Percentiles rank a stretch among this genome's conserved stretches.
phyloP scores from a whole-genome alignment of 2,113 vertebrate species.

The Ailurus styani region DNA sequence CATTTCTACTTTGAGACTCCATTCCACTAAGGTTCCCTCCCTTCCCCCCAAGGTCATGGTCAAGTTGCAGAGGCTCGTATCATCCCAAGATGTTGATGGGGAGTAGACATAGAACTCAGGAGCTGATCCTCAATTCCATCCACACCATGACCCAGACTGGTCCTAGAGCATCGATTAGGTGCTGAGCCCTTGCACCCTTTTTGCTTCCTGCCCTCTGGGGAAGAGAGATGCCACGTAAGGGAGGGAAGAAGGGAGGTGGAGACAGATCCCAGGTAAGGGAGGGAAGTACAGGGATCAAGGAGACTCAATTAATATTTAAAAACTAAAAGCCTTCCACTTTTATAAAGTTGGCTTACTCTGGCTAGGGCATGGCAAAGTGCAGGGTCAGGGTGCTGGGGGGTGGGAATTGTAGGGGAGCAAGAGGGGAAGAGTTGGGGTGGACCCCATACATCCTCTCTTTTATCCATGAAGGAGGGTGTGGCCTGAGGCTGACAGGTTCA shows the following conservation, averaged over 20 bases:
- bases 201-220: background rate
- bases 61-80: background rate
- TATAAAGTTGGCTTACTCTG: background rate
- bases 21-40: background rate
- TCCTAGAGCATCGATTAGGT: accelerated
- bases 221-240: background rate
- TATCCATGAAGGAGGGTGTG: background rate
- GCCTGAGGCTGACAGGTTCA: background rate
- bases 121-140: background rate
- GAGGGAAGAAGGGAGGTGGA: background rate
- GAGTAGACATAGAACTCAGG: too few species aligned
- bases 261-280: too few species aligned
- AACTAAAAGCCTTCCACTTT: background rate
- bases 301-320: background rate
- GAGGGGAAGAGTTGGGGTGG: background rate
- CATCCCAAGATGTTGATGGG: background rate
- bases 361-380: background rate
- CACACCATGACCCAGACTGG: background rate
- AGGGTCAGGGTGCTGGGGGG: background rate
- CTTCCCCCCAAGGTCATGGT: background rate
- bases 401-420: background rate
- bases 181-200: background rate
- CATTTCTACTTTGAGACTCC: background rate
- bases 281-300: background rate
- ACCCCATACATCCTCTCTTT: background rate